Percentiles rank a stretch among this genome's conserved stretches.
Conservation (phyloP, 2,888 invertebrate genomes). For the Agriopis leucophaearia region DNA sequence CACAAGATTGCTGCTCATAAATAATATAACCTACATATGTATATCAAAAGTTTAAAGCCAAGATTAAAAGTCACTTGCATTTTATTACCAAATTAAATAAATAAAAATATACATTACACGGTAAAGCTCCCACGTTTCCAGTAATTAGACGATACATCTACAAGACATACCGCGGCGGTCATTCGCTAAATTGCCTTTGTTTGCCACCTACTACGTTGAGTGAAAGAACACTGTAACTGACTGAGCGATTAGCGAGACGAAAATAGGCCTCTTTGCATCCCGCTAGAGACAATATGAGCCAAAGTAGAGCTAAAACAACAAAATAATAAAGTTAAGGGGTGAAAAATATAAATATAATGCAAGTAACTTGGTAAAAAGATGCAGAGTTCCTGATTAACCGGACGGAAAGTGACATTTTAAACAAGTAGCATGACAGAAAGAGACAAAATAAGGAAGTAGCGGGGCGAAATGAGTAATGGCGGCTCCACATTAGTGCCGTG, state of each 20-base stretch:
- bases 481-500: too few species aligned
- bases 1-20: too few species aligned
- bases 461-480: too few species aligned
- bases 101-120: slow-evolving; percentile 33
- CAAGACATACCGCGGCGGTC: slow-evolving; percentile 53
- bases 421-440: too few species aligned
- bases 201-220: slow-evolving; percentile 49
- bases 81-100: neutral
- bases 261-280: neutral
- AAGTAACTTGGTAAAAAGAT: too few species aligned
- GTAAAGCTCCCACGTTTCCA: slow-evolving; percentile 46
- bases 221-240: slow-evolving; percentile 46
- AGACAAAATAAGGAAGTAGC: too few species aligned
- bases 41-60: neutral
- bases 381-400: too few species aligned
- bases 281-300: neutral
- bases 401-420: too few species aligned
- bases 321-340: too few species aligned
- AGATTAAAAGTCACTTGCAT: neutral
- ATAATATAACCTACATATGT: neutral
- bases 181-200: slow-evolving; percentile 68
- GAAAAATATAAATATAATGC: too few species aligned
- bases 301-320: too few species aligned
- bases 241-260: slow-evolving; percentile 41
- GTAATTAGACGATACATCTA: slow-evolving; percentile 74